These are phyloP conservation scores for Harlomillsia oculata DNA, from an alignment of 1,140 invertebrate genomes.

Conservation along the genomic window DNA sequence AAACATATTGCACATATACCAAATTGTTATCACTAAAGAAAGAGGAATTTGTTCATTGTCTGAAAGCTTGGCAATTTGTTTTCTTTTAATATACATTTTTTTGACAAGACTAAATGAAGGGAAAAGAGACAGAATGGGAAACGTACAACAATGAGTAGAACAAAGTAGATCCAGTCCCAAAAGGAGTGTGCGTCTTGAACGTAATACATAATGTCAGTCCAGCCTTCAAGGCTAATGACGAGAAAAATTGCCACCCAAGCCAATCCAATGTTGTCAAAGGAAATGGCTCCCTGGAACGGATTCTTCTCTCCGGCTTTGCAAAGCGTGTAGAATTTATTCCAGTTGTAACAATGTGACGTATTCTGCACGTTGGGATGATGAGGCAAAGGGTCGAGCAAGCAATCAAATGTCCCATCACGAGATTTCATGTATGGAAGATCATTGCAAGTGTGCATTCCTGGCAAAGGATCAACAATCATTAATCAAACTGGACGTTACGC, in stretches of 20 bases:
- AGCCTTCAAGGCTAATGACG: constrained; percentile 56
- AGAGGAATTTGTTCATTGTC: too few species aligned
- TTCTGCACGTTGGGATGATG: constrained; percentile 35
- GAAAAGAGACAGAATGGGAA: neutral
- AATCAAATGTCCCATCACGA: constrained; percentile 56
- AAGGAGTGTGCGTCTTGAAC: constrained; percentile 99
- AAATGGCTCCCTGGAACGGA: constrained; percentile 98
- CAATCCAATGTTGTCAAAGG: constrained; percentile 69
- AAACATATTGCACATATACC: too few species aligned
- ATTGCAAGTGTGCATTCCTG: constrained; percentile 73
- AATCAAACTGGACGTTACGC: too few species aligned
- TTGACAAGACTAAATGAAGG: neutral
- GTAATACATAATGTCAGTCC: constrained; percentile 99
- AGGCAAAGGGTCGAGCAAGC: constrained; percentile 41
- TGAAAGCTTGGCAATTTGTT: neutral
- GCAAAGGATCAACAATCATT: constrained; percentile 4
- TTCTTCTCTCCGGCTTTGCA: constrained; percentile 87
- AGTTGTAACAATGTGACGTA: constrained; percentile 60
- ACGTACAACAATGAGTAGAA: constrained; percentile 95
- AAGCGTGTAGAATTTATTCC: constrained; percentile 97
- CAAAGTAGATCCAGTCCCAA: constrained; percentile 99
- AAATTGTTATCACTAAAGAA: too few species aligned
- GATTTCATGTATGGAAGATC: constrained; percentile 71
- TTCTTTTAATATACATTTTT: neutral
- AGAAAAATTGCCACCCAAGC: constrained; percentile 99